These are phyloP conservation scores for Pseudococcus jackbeardsleyi DNA, from an alignment of 2,888 invertebrate genomes.

Conservation along the genomic window DNA sequence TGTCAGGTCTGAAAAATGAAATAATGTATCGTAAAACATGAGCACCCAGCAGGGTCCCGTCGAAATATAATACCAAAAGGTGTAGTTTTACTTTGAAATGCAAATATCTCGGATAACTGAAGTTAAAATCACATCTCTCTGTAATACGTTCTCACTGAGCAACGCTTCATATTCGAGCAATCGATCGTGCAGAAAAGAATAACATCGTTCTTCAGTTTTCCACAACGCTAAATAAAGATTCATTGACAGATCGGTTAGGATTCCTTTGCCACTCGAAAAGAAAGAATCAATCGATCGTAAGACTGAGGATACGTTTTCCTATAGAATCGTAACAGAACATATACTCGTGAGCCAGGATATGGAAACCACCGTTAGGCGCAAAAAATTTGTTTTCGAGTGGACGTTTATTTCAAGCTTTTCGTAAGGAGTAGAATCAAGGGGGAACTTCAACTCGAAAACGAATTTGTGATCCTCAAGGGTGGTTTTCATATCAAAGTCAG, in stretches of 20 bases:
- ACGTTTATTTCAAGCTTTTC: too few relatives aligned
- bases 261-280: background rate
- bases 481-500: too few relatives aligned
- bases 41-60: background rate
- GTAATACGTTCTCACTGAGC: background rate
- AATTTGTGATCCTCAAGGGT: too few relatives aligned
- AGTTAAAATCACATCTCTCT: slow-evolving; percentile 38
- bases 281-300: slow-evolving; percentile 38
- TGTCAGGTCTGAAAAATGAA: slow-evolving; percentile 16
- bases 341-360: too few relatives aligned
- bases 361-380: too few relatives aligned
- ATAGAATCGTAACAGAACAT: background rate
- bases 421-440: too few relatives aligned
- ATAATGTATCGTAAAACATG: background rate
- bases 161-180: background rate
- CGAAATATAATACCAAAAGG: background rate
- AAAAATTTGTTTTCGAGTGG: too few relatives aligned
- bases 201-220: slow-evolving; percentile 59
- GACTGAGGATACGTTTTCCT: slow-evolving; percentile 52
- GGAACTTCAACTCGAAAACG: too few relatives aligned
- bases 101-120: slow-evolving; percentile 53
- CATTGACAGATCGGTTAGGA: slow-evolving; percentile 1
- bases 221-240: slow-evolving; percentile 38
- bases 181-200: slow-evolving; percentile 43
- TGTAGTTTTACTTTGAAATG: slow-evolving; percentile 46